These are phyloP conservation scores for Dromius quadrimaculatus DNA, from an alignment of 2,888 invertebrate genomes.

Conservation along the genomic window DNA sequence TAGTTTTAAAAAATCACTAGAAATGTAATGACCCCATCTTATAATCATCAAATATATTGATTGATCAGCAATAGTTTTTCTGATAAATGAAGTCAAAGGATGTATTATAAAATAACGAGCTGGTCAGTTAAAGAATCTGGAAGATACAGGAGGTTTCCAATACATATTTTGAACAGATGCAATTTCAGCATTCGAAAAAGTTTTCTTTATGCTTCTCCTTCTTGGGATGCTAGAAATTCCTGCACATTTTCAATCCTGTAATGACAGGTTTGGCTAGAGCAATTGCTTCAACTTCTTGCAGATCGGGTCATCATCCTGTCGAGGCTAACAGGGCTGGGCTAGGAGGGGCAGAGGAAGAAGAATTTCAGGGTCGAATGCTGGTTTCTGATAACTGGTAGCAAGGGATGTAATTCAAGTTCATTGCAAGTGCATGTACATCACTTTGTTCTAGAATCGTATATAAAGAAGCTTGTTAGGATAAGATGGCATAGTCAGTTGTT, in stretches of 20 bases:
- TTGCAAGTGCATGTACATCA: constrained; percentile 24
- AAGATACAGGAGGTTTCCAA: too few relatives aligned
- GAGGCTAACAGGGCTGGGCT: constrained; percentile 27
- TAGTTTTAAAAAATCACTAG: too few relatives aligned
- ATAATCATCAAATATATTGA: too few relatives aligned
- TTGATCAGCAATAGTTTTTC: too few relatives aligned
- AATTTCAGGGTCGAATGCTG: constrained; percentile 26
- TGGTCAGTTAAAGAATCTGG: too few relatives aligned
- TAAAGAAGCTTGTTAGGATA: neutral
- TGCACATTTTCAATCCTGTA: neutral
- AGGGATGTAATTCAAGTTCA: constrained; percentile 38
- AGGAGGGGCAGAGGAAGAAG: constrained; percentile 7
- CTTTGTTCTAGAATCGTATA: constrained; percentile 44
- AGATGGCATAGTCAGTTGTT: constrained; percentile 22
- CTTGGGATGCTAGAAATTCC: too few relatives aligned
- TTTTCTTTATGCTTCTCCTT: too few relatives aligned
- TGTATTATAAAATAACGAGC: too few relatives aligned
- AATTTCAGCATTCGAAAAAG: too few relatives aligned
- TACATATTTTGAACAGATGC: too few relatives aligned
- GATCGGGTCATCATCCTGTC: constrained; percentile 20
- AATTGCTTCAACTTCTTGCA: constrained; percentile 7
- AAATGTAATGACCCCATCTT: too few relatives aligned
- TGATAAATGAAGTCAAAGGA: too few relatives aligned
- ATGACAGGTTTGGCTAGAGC: constrained; percentile 1
- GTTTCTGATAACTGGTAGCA: neutral